phyloP scores from a whole-genome alignment of 1,140 invertebrate species.

The Hyles euphorbiae region DNA sequence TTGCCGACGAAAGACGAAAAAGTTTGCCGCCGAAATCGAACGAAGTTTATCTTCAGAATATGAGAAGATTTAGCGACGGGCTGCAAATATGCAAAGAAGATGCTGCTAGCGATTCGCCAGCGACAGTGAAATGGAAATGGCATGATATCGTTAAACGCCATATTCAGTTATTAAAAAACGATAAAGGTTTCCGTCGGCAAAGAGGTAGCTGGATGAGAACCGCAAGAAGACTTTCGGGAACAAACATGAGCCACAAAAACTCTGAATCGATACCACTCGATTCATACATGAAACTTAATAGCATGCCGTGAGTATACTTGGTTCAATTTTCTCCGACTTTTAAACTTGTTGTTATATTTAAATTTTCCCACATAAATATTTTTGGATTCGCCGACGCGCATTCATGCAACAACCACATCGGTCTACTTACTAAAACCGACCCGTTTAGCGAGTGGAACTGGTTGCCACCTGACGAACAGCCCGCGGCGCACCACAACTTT shows the following conservation, averaged over 20 bases:
- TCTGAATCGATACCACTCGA: constrained; percentile 50
- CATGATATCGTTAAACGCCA: constrained; percentile 76
- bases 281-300: constrained; percentile 68
- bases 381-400: constrained; percentile 25
- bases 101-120: constrained; percentile 72
- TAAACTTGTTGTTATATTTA: constrained; percentile 3
- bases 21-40: constrained; percentile 73
- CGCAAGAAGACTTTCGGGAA: constrained; percentile 67
- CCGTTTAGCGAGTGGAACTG: constrained; percentile 43
- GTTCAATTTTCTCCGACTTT: too few relatives aligned
- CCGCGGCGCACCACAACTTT: constrained; percentile 31
- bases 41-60: constrained; percentile 72
- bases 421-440: constrained; percentile 42
- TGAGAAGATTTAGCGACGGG: constrained; percentile 76
- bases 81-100: constrained; percentile 76
- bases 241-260: constrained; percentile 50
- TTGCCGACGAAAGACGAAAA: constrained; percentile 66
- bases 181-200: constrained; percentile 76
- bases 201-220: constrained; percentile 77
- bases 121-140: constrained; percentile 74
- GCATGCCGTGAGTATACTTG: constrained; percentile 66
- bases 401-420: constrained; percentile 35
- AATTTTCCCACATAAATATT: constrained; percentile 11
- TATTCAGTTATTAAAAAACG: constrained; percentile 73
- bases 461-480: constrained; percentile 41